Evolutionary conservation across 2,888 invertebrate genomes (phyloP), one percentile per base, ranked within the genome.

Genomic region (Sinodicranocentrus sp.): DNA sequence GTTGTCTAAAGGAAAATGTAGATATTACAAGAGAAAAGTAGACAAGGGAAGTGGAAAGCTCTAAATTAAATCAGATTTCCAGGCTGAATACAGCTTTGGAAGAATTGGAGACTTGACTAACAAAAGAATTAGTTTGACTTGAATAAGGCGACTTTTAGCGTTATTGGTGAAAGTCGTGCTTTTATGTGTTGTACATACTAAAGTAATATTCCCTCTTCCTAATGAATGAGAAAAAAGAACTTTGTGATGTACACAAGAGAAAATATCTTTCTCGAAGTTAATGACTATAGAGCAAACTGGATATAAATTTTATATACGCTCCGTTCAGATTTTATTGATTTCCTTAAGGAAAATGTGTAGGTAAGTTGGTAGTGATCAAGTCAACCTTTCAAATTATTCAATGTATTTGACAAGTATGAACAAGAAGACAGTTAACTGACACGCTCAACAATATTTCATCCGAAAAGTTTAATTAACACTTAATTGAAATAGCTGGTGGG

Each of bases 41-140:
- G 48, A 48, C 10, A 48, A 15, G n/a, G 48, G 2, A 48, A 61
- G 61, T 61, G 28, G 26, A 26, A 61, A 26, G 21, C 23, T 68
- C 70, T 70, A 70, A 78, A 70, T 78, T 78, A 61, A 68, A 78
- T 78, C 78, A 70, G 68, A 78, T 78, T 78, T 77, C 43, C 28
- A 48, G 70, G 61, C 25, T 61, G 78, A 78, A 61, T 70, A 59
- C 28, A 28, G 39, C 33, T 57, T 13, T 17, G 39, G 33, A 39
- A 77, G 26, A 43, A 23, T 57, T 44, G 44, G 23, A 59, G 61
- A 70, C 70, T 78, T 77, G 65, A 2, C 21, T 33, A 28, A 67
- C 67, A 76, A 76, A 76, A 68, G 67, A 77, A 77, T 77, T 67
- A 43, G 67, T 57, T 63, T 68, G 57, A 43, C 57, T 15, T 3